phyloP scores from a whole-genome alignment of 2,797 vertebrate genomes.

The Falco cherrug region DNA sequence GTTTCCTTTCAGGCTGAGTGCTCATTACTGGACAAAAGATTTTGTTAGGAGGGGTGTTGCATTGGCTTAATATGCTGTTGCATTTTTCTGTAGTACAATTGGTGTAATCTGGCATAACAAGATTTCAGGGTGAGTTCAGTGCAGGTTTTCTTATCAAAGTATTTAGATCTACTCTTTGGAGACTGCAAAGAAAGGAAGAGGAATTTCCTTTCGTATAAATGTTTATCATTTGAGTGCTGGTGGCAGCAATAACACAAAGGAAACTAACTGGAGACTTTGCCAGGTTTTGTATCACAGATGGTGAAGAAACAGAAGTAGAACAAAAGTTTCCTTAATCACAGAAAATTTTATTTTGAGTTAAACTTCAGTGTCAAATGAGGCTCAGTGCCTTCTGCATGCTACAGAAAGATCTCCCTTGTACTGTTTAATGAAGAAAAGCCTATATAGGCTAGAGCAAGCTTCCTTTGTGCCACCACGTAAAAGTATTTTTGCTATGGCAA shows the following conservation, averaged over 20 bases:
- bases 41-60: neutral
- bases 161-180: neutral
- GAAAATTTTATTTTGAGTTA: constrained; percentile 26
- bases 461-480: neutral
- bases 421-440: neutral
- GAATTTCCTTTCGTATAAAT: constrained; percentile 46
- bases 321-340: constrained; percentile 63
- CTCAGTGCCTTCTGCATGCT: constrained; percentile 9
- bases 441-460: neutral
- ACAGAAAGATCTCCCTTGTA: neutral
- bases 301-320: constrained; percentile 55
- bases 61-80: neutral
- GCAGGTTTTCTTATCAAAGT: neutral
- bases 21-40: neutral
- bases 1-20: neutral
- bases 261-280: constrained; percentile 45
- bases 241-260: constrained; percentile 59
- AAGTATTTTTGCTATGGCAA: neutral
- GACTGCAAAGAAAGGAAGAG: neutral
- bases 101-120: neutral
- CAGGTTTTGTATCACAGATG: constrained; percentile 59
- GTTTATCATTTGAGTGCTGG: constrained; percentile 31
- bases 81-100: neutral
- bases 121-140: neutral
- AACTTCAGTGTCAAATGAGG: constrained; percentile 34